Evolutionary conservation across 2,888 invertebrate species (phyloP).

Genomic region (Drosophila tripunctata): DNA sequence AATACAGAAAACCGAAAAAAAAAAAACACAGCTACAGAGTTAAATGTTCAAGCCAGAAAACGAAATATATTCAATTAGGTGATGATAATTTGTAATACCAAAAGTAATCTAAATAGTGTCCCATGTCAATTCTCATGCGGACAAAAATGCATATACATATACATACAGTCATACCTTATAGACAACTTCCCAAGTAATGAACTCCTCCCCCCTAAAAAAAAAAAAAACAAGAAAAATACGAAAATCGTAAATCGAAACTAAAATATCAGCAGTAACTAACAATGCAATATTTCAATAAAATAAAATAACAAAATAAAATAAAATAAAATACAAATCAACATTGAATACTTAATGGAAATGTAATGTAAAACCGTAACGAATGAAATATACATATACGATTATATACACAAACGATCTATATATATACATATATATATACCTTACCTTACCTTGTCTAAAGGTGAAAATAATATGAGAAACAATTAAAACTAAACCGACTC

Average conservation of each 20-base stretch:
- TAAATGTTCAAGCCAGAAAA: constrained; percentile 55
- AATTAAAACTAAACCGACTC: constrained; percentile 22
- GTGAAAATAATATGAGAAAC: constrained; percentile 36
- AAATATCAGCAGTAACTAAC: constrained; percentile 67
- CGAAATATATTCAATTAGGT: constrained; percentile 39
- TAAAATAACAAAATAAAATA: constrained; percentile 27
- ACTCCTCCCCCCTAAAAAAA: constrained; percentile 6
- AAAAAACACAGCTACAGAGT: constrained; percentile 42
- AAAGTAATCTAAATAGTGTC: constrained; percentile 38
- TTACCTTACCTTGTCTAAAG: constrained; percentile 65
- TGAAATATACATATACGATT: constrained; percentile 67
- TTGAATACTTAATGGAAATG: constrained; percentile 59
- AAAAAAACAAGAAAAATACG: neutral
- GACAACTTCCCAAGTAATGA: constrained; percentile 36
- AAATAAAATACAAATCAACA: constrained; percentile 43
- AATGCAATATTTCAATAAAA: constrained; percentile 60
- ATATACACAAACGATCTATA: constrained; percentile 66
- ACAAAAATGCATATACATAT: constrained; percentile 31
- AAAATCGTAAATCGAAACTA: constrained; percentile 45
- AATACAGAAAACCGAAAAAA: too few species aligned
- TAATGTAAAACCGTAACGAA: constrained; percentile 68
- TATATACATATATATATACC: too few species aligned
- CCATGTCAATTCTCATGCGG: constrained; percentile 30
- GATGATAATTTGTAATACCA: constrained; percentile 24
- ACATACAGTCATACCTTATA: constrained; percentile 33